phyloP scores from a whole-genome alignment of 2,888 invertebrate species.

The Yponomeuta plumbellus region DNA sequence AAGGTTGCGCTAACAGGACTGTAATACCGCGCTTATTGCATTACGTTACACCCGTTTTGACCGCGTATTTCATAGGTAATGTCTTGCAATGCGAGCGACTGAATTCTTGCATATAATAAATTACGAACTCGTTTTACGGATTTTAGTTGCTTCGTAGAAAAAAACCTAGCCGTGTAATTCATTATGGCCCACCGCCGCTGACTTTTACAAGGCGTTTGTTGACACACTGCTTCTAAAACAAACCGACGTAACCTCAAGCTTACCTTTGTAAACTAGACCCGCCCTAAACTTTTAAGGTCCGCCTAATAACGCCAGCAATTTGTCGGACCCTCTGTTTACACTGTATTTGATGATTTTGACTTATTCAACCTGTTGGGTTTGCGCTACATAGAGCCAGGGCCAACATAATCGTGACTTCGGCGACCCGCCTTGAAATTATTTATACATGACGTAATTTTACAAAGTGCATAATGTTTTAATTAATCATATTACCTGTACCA shows the following conservation, averaged over 20 bases:
- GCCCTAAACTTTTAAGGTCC: conserved; percentile 72
- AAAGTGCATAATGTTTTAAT: background rate
- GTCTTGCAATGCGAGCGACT: background rate
- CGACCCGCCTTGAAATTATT: background rate
- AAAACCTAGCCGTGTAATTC: background rate
- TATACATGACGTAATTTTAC: conserved; percentile 3
- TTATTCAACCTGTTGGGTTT: conserved; percentile 63
- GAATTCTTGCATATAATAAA: background rate
- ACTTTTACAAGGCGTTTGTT: conserved; percentile 36
- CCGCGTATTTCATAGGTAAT: background rate
- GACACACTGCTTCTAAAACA: conserved; percentile 64
- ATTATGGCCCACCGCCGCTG: background rate
- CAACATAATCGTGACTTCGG: conserved; percentile 20
- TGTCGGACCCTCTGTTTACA: conserved; percentile 69
- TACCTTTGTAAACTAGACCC: conserved; percentile 68
- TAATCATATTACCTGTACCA: background rate
- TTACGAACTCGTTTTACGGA: background rate
- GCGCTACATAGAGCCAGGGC: conserved; percentile 33
- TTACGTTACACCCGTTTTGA: background rate
- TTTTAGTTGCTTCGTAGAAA: background rate
- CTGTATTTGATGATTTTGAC: conserved; percentile 74
- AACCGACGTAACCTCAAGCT: conserved; percentile 61
- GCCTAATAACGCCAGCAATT: conserved; percentile 73
- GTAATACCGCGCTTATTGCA: conserved; percentile 2
- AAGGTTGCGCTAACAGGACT: conserved; percentile 3